Evolutionary conservation across 2,797 vertebrate species (phyloP).

Genomic region (Halcyon leucocephala): DNA sequence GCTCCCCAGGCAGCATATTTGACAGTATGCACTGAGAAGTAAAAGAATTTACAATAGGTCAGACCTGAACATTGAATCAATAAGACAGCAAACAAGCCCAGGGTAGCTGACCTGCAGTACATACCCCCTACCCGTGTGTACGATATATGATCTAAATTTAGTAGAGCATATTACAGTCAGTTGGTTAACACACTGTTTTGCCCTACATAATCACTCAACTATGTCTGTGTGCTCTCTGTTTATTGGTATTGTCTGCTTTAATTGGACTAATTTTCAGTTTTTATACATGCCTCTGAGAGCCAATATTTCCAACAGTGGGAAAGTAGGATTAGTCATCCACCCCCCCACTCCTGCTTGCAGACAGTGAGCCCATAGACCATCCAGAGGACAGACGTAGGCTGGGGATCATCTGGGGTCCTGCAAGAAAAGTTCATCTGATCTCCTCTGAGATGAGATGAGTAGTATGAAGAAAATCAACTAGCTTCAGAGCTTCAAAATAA

Average conservation of each 20-base stretch:
- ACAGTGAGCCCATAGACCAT: not conserved
- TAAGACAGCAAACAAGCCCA: constrained; percentile 21
- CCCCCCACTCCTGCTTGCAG: not conserved
- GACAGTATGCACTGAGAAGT: not conserved
- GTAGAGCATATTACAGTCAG: not conserved
- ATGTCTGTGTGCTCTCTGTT: not conserved
- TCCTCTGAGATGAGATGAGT: not conserved
- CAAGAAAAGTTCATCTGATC: not conserved
- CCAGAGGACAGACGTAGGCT: not conserved
- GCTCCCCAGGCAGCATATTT: not conserved
- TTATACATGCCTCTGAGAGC: not conserved
- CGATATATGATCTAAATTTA: not conserved
- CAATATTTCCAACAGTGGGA: not conserved
- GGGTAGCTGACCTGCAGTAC: not conserved
- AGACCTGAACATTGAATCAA: constrained; percentile 3
- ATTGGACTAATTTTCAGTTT: not conserved
- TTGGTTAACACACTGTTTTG: not conserved
- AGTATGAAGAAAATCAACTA: not conserved
- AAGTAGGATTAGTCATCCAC: not conserved
- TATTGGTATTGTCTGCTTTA: not conserved
- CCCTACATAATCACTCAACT: not conserved
- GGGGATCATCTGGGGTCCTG: not conserved
- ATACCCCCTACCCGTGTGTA: not conserved
- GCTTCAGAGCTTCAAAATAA: not conserved
- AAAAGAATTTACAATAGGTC: constrained; percentile 10